phyloP scores from a whole-genome alignment of 2,797 vertebrate genomes.

The Aratinga solstitialis region DNA sequence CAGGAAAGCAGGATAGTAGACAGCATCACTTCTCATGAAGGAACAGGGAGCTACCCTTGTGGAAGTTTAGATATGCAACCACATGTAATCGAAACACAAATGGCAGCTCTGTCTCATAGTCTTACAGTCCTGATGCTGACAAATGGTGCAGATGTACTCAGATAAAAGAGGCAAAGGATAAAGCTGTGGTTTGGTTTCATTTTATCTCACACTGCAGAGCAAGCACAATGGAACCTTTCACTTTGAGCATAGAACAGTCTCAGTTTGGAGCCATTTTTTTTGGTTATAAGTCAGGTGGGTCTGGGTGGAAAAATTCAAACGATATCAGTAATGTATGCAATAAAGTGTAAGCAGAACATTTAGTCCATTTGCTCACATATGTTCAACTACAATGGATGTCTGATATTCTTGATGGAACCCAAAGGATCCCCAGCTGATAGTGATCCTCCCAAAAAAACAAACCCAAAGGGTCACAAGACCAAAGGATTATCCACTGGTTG shows the following conservation, averaged over 20 bases:
- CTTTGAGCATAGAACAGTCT: background rate
- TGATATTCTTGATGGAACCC: background rate
- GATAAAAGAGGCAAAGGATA: background rate
- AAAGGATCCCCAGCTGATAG: background rate
- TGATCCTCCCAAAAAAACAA: background rate
- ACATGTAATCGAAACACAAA: background rate
- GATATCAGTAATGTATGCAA: background rate
- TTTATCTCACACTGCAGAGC: background rate
- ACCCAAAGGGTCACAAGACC: background rate
- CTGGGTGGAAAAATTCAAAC: background rate
- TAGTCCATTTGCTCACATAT: background rate
- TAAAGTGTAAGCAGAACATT: background rate
- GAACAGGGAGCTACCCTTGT: background rate
- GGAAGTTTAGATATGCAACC: background rate
- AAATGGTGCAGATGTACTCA: background rate
- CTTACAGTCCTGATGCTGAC: background rate
- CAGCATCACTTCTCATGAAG: background rate
- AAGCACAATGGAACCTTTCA: background rate
- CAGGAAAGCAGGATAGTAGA: background rate
- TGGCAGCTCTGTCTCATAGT: background rate
- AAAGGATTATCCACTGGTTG: background rate
- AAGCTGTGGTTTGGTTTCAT: background rate
- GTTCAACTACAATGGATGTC: rapidly evolving
- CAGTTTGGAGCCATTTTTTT: background rate
- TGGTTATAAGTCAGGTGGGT: background rate